phyloP scores from a whole-genome alignment of 2,888 invertebrate genomes.

The Cephus sareptanus region DNA sequence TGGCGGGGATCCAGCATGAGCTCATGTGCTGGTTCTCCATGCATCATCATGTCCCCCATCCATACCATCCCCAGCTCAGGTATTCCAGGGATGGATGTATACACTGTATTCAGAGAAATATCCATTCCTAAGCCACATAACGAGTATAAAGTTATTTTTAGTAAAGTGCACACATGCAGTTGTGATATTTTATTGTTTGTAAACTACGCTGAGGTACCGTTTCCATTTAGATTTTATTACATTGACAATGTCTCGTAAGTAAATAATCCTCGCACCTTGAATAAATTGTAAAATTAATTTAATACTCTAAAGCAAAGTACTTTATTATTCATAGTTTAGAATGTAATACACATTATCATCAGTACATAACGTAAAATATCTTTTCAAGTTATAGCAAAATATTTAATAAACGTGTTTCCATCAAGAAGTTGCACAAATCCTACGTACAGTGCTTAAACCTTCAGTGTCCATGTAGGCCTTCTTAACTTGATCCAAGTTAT shows the following conservation, averaged over 20 bases:
- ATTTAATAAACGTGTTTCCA: neutral
- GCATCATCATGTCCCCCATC: conserved; percentile 72
- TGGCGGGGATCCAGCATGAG: conserved; percentile 63
- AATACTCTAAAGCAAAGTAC: neutral
- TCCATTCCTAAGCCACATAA: conserved; percentile 46
- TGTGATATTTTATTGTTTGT: neutral
- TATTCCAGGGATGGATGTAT: conserved; percentile 68
- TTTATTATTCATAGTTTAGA: neutral
- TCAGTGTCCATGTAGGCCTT: neutral
- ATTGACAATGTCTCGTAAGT: neutral
- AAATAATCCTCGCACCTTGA: neutral
- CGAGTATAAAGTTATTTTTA: conserved; percentile 5
- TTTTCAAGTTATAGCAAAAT: neutral
- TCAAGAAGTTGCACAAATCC: neutral
- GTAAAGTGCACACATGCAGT: neutral
- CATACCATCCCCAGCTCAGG: conserved; percentile 75
- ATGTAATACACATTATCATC: neutral
- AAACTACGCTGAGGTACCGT: neutral
- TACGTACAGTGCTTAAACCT: neutral
- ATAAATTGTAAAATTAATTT: neutral
- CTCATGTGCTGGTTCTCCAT: conserved; percentile 60
- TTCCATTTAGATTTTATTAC: neutral
- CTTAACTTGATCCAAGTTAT: neutral
- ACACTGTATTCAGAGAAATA: conserved; percentile 61
- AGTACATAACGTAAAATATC: neutral